Conservation (phyloP, 2,888 invertebrate genomes). For the Thereva nobilitata region DNA sequence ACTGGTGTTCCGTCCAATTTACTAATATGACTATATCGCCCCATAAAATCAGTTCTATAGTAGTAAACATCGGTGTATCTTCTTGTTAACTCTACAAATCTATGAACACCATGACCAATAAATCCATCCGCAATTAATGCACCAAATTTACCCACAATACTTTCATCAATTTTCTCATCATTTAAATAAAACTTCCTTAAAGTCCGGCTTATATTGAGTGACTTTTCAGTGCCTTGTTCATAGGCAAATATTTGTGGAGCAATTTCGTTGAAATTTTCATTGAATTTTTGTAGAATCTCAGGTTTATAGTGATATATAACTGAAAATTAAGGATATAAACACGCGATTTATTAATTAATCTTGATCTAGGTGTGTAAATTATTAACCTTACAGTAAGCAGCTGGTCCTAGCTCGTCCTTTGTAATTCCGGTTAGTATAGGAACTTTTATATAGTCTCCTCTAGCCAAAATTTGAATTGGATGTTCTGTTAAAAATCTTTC, state of each 20-base stretch:
- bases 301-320: not conserved
- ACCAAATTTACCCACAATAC: not conserved
- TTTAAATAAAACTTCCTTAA: conserved; percentile 16
- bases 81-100: conserved; percentile 63
- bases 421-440: conserved; percentile 69
- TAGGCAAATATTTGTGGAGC: conserved; percentile 52
- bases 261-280: conserved; percentile 52
- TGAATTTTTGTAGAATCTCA: conserved; percentile 53
- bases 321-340: too few species aligned
- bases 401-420: conserved; percentile 66
- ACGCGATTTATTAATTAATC: too few species aligned
- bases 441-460: conserved; percentile 64
- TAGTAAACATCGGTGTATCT: conserved; percentile 63
- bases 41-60: conserved; percentile 64
- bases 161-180: not conserved
- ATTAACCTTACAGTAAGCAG: conserved; percentile 60
- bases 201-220: not conserved
- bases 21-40: conserved; percentile 61
- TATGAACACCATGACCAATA: conserved; percentile 63
- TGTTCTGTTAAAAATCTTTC: conserved; percentile 66
- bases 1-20: conserved; percentile 55
- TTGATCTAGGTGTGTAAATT: too few species aligned
- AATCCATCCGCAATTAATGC: conserved; percentile 63
- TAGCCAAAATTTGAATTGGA: conserved; percentile 62
- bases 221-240: not conserved